Conservation (phyloP, 2,113 vertebrate species). For the Gracilinanus agilis region DNA sequence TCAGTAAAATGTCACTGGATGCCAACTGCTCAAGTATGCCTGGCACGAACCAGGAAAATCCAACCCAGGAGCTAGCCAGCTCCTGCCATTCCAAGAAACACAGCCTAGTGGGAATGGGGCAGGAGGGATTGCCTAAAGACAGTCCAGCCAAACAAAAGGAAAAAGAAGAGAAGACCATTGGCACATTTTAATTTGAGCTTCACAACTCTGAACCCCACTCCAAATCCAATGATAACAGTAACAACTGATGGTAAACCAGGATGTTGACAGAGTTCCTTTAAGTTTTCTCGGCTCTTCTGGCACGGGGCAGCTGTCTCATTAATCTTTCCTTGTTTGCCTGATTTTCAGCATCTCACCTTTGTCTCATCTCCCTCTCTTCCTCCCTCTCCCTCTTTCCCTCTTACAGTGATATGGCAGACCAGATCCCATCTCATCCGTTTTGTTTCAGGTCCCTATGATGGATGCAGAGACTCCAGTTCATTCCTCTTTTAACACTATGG, state of each 20-base stretch:
- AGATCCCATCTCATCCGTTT: constrained; percentile 74
- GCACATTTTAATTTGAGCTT: background rate
- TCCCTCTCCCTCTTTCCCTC: constrained; percentile 64
- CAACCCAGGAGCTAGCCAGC: background rate
- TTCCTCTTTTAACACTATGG: background rate
- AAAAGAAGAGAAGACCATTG: background rate
- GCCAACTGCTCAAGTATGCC: background rate
- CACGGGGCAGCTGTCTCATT: constrained; percentile 20
- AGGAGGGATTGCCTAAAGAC: background rate
- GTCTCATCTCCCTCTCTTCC: constrained; percentile 76
- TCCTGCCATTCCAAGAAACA: background rate
- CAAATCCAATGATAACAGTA: background rate
- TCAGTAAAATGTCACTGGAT: background rate
- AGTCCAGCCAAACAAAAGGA: background rate
- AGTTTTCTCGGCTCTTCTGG: background rate
- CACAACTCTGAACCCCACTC: background rate
- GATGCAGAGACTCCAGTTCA: constrained; percentile 70
- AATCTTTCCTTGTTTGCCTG: constrained; percentile 69
- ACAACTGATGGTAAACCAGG: background rate
- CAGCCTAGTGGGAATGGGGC: background rate
- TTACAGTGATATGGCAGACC: constrained; percentile 43
- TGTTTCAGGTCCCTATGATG: constrained; percentile 85
- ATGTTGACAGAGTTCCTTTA: constrained; percentile 46
- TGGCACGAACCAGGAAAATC: background rate
- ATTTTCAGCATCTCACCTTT: constrained; percentile 67